Evolutionary conservation across 2,888 invertebrate genomes (phyloP).

Genomic region (Lochmaea crataegi): DNA sequence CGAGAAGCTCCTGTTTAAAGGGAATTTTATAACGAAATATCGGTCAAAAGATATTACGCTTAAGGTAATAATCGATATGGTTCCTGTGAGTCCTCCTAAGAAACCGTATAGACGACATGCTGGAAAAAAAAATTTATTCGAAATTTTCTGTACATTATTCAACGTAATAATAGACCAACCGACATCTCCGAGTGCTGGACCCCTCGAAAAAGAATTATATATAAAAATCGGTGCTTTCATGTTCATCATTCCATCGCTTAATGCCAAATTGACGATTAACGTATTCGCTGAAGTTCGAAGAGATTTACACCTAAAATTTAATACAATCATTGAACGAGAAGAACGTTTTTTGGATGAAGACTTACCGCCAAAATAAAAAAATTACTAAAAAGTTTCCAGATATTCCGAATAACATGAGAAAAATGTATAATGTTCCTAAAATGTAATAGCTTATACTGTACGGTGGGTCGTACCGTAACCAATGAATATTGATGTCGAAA

Average conservation of each 20-base stretch:
- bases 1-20: slow-evolving; percentile 76
- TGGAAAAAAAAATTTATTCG: slow-evolving; percentile 61
- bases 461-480: slow-evolving; percentile 78
- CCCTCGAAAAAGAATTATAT: slow-evolving; percentile 78
- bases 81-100: slow-evolving; percentile 83
- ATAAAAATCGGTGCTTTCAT: slow-evolving; percentile 79
- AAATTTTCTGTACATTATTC: too few species aligned
- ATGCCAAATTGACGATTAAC: slow-evolving; percentile 79
- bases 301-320: slow-evolving; percentile 73
- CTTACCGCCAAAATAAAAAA: slow-evolving; percentile 79
- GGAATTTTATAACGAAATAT: slow-evolving; percentile 84
- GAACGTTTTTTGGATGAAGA: slow-evolving; percentile 35
- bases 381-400: slow-evolving; percentile 79
- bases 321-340: neutral
- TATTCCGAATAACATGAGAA: slow-evolving; percentile 75
- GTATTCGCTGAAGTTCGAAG: slow-evolving; percentile 81
- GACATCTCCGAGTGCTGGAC: slow-evolving; percentile 77
- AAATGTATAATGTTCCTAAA: slow-evolving; percentile 72
- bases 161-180: too few species aligned
- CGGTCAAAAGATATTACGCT: slow-evolving; percentile 85
- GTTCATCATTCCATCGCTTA: slow-evolving; percentile 80
- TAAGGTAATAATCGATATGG: slow-evolving; percentile 83
- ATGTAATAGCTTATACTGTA: slow-evolving; percentile 69
- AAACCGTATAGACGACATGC: slow-evolving; percentile 85
- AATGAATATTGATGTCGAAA: slow-evolving; percentile 75